Evolutionary conservation across 2,888 invertebrate genomes (phyloP), one percentile per base, ranked within the genome.

Genomic region (Tanypteryx hageni): DNA sequence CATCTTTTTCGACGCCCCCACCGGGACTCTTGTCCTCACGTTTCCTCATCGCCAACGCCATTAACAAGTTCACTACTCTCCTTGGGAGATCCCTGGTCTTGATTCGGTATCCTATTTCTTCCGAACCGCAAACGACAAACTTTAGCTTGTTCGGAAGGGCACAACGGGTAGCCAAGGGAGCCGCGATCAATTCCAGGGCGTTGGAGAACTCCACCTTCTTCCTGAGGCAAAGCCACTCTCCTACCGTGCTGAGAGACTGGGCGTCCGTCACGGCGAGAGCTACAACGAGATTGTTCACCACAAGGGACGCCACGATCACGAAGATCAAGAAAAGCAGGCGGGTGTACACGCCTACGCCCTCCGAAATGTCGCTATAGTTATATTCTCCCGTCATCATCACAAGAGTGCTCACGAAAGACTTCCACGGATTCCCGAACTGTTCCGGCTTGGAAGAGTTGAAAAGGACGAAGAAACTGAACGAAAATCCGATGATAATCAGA

Each of bases 371-470:
- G 27, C 56, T 86, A 58, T 86, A 86, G 16, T 86, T 86, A 14
- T 86, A 86, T 13, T 86, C 85, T 14, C 85, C 85, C 3, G 85
- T 86, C 85, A 86, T 86, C 85, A 86, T 86, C 11, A 86, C 85
- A 14, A 86, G 10, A 4, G 85, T 86, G 59, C 9, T 86, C 57
- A 58, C 58, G 14, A 86, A 22, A 27, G 85, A 86, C 27, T 58
- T 27, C 85, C 85, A 86, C 57, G 85, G 85, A 58, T 86, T 59
- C 9, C 59, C 85, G 59, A 86, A 86, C 8, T 58, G 58, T 11
- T 27, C 14, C 10, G 22, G 58, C 0, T 59, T n/a, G 59, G 22
- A 27, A 18, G 22, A 27, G 13, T 86, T 57, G 27, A 86, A 86
- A 57, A 59, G 58, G 59, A 86, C 85, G 14, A 86, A 86, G 85